Evolutionary conservation across 2,888 invertebrate genomes (phyloP).

Genomic region (Pogonocherus hispidulus): DNA sequence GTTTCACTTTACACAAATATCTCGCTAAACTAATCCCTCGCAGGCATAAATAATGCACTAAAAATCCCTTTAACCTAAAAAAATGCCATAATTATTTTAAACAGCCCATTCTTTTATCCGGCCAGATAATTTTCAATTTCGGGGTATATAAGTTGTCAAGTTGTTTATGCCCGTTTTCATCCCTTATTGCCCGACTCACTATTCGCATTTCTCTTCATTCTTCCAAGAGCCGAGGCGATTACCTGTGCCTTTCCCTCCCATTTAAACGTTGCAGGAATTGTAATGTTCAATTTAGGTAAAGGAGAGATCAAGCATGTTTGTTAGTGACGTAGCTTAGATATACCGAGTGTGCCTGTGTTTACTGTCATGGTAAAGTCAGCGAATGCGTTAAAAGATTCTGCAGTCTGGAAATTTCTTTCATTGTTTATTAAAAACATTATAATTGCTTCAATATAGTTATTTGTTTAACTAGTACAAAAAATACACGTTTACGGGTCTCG

Average conservation of each 20-base stretch:
- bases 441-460: too few relatives aligned
- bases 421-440: too few relatives aligned
- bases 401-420: too few relatives aligned
- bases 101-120: constrained; percentile 25
- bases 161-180: constrained; percentile 39
- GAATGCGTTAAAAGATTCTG: too few relatives aligned
- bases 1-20: not conserved
- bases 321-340: not conserved
- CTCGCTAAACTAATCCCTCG: not conserved
- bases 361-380: too few relatives aligned
- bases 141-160: constrained; percentile 44
- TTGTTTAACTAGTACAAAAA: too few relatives aligned
- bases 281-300: constrained; percentile 29
- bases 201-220: constrained; percentile 43
- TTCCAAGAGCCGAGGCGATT: constrained; percentile 10
- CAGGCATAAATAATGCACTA: not conserved
- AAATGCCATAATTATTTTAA: constrained; percentile 16
- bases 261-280: constrained; percentile 23
- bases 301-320: constrained; percentile 14
- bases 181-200: constrained; percentile 39
- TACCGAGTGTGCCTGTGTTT: too few relatives aligned
- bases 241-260: constrained; percentile 15
- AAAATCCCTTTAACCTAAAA: constrained; percentile 8
- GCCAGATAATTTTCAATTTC: constrained; percentile 47
- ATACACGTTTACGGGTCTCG: too few relatives aligned